Evolutionary conservation across 2,888 invertebrate genomes (phyloP), one percentile per base, ranked within the genome.

Genomic region (Heliconius charithonia): DNA sequence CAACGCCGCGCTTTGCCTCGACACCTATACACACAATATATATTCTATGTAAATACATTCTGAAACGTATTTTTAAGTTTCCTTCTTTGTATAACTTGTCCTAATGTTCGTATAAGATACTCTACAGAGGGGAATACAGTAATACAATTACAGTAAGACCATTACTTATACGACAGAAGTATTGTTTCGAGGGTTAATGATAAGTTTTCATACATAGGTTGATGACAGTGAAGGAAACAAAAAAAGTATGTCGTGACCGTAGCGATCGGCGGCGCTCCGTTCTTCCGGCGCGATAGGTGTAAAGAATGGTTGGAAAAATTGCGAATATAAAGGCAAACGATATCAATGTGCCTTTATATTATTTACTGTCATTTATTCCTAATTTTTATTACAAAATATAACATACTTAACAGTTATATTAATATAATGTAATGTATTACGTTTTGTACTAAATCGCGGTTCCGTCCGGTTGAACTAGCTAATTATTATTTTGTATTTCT

Each of bases 181-280:
- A 67, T 27, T 62, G 25, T 62, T 62, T 62, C 25, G 59, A n/a
- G 22, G 37, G 12, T 67, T 67, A 37, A 67, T 67, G 12, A 37
- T 12, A 67, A 3, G 2, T 62, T 25, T 62, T 37, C 22, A 37
- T 37, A 32, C 32, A 67, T 37, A 10, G 22, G n/a, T 67, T 67
- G 67, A 67, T 67, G 67, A 67, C 37, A 67, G 32, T 37, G 37
- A 67, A 37, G 37, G 37, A 67, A 37, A 67, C 67, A 67, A 67
- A 67, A 67, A 37, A 67, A 67, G 67, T n/a, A 67, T 67, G 67
- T 12, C 67, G 67, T 67, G 67, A 67, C 37, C 67, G 37, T 37
- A 37, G 67, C n/a, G 67, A 67, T 37, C 10, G 66, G 37, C n/a
- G 32, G 51, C 51, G 51, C 12, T 4, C 19, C 4, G 1, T 32